Conservation (phyloP, 2,797 vertebrate genomes). For the Gallinago solitaria region DNA sequence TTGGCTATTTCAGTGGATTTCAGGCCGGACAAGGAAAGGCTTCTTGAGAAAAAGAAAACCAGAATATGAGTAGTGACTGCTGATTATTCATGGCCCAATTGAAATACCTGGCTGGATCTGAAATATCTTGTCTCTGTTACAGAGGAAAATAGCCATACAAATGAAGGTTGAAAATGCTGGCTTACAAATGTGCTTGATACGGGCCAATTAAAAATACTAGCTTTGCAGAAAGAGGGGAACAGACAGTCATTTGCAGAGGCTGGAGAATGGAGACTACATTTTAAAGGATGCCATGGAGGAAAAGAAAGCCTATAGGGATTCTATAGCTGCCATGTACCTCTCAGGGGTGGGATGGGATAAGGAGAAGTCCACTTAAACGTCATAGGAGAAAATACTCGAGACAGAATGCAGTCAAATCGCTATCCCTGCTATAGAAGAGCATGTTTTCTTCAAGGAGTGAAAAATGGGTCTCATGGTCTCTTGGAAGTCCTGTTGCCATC, state of each 20-base stretch:
- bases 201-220: not conserved
- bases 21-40: not conserved
- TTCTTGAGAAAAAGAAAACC: not conserved
- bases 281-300: not conserved
- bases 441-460: not conserved
- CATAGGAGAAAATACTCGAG: not conserved
- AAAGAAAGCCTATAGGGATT: not conserved
- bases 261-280: not conserved
- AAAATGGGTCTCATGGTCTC: not conserved
- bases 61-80: not conserved
- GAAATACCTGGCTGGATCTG: not conserved
- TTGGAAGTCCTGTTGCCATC: not conserved
- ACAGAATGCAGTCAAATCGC: not conserved
- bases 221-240: not conserved
- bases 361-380: not conserved
- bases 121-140: not conserved
- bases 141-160: not conserved
- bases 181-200: not conserved
- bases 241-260: not conserved
- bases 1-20: constrained; percentile 35
- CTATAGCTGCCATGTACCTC: not conserved
- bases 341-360: not conserved
- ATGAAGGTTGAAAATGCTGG: not conserved
- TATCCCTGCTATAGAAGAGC: not conserved
- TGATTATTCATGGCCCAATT: not conserved